Evolutionary conservation across 2,113 vertebrate species (phyloP), one percentile per base, ranked within the genome.

Genomic region (Notechis scutatus): DNA sequence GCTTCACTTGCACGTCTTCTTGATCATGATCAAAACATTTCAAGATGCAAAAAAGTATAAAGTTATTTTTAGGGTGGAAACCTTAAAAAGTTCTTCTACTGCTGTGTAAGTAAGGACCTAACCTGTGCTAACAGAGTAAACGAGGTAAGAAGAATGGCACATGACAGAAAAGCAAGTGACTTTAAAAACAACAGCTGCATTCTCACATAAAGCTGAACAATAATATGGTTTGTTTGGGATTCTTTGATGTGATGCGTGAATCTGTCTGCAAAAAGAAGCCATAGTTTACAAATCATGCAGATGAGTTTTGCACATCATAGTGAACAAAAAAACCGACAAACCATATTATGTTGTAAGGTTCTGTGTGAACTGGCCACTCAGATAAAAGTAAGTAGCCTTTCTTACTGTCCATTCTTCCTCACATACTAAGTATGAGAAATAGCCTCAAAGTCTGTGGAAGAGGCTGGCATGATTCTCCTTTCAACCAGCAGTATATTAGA

Each of bases 351-450:
- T 39, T 1, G n/a, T 34, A 34, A 34, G 29, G 29, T 15, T 74
- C 29, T 18, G 64, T 74, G n/a, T 74, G 69, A 74, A 74, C 34
- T 39, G 18, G 69, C 34, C 69, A 39, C 69, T 20, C 5, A 20
- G 34, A 81, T 54, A 47, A 95, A 91, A 86, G 91, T 1, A 54
- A 50, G 0, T 86, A 26, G 92, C 92, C 92, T 91, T 93, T 14
- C 94, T 91, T 69, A 59, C 96, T 89, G 91, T 93, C 93, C 96
- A 18, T 55, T 90, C 95, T 95, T 95, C 94, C 96, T 95, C 88
- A 1, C 85, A 0, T 87, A 96, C 96, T 94, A 94, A 96, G 94
- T 94, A 94, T 98, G 96, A 97, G 11, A 94, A 97, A 97, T 96
- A 95, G 96, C 96, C 96, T 97, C 96, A 93, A 91, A 94, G 94